Percentiles rank a stretch among this genome's conserved stretches.
These are phyloP conservation scores for Drosophila biarmipes DNA, from an alignment of 1,140 invertebrate species.

Conservation along the genomic window DNA sequence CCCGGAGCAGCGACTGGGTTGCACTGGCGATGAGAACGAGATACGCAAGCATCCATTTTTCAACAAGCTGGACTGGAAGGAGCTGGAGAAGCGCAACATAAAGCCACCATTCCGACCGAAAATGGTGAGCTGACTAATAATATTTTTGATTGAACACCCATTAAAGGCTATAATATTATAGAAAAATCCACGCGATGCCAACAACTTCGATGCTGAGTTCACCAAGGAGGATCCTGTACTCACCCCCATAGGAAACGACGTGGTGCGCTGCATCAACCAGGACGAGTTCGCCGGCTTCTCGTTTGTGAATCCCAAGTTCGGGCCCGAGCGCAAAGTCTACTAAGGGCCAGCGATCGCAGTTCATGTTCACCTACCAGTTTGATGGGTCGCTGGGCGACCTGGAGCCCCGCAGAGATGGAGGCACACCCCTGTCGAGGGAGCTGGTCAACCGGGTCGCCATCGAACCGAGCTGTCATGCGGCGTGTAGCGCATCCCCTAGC, in stretches of 20 bases:
- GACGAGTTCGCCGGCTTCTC: slow-evolving; percentile 99
- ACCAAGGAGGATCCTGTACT: slow-evolving; percentile 98
- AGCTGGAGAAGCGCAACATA: slow-evolving; percentile 94
- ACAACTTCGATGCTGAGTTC: slow-evolving; percentile 99
- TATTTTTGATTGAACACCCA: neutral
- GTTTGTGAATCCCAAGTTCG: slow-evolving; percentile 97
- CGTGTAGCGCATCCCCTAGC: slow-evolving; percentile 53
- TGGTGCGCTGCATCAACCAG: slow-evolving; percentile 96
- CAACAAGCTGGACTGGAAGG: slow-evolving; percentile 97
- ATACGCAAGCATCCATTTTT: slow-evolving; percentile 98
- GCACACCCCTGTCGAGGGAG: neutral
- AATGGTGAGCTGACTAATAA: slow-evolving; percentile 90
- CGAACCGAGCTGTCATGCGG: slow-evolving; percentile 45
- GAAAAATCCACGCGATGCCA: slow-evolving; percentile 98
- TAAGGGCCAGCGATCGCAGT: slow-evolving; percentile 51
- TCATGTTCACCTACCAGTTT: slow-evolving; percentile 24
- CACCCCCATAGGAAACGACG: slow-evolving; percentile 96
- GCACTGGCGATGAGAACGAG: slow-evolving; percentile 91
- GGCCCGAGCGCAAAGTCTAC: slow-evolving; percentile 87
- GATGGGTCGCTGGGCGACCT: slow-evolving; percentile 9
- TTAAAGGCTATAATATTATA: slow-evolving; percentile 84
- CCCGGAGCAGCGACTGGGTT: slow-evolving; percentile 96
- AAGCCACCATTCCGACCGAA: slow-evolving; percentile 99
- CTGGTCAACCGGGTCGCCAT: slow-evolving; percentile 25
- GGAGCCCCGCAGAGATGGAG: slow-evolving; percentile 14